Conservation (phyloP, 2,888 invertebrate species). For the Netelia virgata region DNA sequence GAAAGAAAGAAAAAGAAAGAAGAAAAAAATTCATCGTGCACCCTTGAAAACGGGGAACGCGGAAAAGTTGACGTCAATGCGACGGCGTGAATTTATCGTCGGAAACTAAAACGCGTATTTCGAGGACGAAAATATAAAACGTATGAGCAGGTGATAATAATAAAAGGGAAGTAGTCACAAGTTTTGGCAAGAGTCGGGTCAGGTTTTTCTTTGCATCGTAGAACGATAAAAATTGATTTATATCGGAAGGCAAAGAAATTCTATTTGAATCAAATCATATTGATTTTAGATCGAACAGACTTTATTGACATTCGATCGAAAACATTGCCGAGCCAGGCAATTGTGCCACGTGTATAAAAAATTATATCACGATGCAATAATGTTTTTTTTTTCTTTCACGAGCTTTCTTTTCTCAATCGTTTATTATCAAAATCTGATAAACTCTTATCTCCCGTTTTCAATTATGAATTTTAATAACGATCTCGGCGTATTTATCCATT, state of each 20-base stretch:
- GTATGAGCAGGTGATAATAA: background rate
- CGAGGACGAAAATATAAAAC: conserved; percentile 5
- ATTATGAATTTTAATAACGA: background rate
- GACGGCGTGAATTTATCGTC: conserved; percentile 24
- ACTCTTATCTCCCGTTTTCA: background rate
- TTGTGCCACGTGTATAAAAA: too few relatives aligned
- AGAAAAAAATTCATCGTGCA: conserved; percentile 16
- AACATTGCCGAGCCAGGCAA: too few relatives aligned
- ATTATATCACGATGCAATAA: background rate
- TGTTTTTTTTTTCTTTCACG: background rate
- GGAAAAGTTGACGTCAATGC: conserved; percentile 31
- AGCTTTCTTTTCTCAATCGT: background rate
- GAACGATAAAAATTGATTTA: background rate
- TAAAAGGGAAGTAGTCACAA: background rate
- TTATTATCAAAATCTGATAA: background rate
- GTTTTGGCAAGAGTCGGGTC: conserved; percentile 20
- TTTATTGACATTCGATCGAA: too few relatives aligned
- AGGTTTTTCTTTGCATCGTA: background rate
- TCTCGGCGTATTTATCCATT: conserved; percentile 11
- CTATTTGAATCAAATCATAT: background rate
- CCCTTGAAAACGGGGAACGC: conserved; percentile 13
- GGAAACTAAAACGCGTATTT: conserved; percentile 16
- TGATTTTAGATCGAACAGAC: too few relatives aligned
- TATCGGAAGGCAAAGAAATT: background rate
- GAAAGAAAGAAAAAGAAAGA: conserved; percentile 26